Base-by-base conservation (phyloP, 2,888 invertebrate species). In the Camptogramma bilineatum region DNA sequence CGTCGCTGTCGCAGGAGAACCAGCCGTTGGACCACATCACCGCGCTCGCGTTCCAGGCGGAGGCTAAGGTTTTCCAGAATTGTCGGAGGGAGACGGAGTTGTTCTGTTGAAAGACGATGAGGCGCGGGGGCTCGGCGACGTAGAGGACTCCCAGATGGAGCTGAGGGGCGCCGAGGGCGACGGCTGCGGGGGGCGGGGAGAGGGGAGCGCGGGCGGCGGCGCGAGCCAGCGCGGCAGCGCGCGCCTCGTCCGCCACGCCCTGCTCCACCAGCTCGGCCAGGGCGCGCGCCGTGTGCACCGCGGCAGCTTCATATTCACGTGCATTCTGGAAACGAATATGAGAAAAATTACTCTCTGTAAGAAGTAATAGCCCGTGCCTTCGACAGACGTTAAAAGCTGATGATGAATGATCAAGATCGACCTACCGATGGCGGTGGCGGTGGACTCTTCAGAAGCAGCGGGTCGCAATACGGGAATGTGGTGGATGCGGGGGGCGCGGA, bases 21-120 rank as follows among this genome's bases (percentile, higher is more conserved):
- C 94, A 91, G 21, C 90, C 88, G 75, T 87, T 87, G 7, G 93
- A 86, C 93, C 93, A 93, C 61, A 93, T 84, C 17, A 90, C 90
- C 9, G 85, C 70, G 18, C 87, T 90, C 4, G 90, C 87, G 74
- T 93, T 93, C 93, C 93, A 93, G 0, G 93, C 91, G 10, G 87
- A 87, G 17, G 94, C 93, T 58, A 94, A 82, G 0, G 93, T 90
- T 46, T 89, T 86, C 94, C 94, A 94, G 75, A 94, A 94, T 73
- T 89, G 90, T 54, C 94, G 93, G 18, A 94, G 86, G 5, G 90
- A 87, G 7, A 83, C 82, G 1, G 94, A 90, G 70, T 93, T 93
- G 76, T 93, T 94, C 68, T 90, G 91, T 73, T 93, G 92, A 73
- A 91, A 92, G 72, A 92, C 82, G 66, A 91, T 83, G 55, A 90